These are phyloP conservation scores for Exaiptasia diaphana DNA, from an alignment of 64 coral and sea anemone genomes.

Conservation along the genomic window DNA sequence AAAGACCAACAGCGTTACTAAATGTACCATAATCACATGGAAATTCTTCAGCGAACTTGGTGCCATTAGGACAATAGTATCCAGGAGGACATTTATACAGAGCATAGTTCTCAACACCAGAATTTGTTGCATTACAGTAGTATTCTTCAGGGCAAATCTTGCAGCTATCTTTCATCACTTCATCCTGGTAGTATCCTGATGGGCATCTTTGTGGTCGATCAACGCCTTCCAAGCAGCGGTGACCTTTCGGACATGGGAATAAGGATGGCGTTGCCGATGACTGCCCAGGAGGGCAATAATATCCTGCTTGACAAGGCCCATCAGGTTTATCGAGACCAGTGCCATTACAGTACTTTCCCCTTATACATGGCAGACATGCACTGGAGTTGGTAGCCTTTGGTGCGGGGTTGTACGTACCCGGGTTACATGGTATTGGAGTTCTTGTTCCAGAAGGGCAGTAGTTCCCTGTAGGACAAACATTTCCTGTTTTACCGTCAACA, in stretches of 20 bases:
- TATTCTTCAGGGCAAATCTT: constrained; percentile 73
- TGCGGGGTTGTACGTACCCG: constrained; percentile 74
- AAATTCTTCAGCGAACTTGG: constrained; percentile 66
- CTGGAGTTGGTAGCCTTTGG: constrained; percentile 52
- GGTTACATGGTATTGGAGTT: constrained; percentile 61
- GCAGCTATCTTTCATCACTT: constrained; percentile 57
- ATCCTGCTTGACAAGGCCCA: constrained; percentile 79
- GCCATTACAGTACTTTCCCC: constrained; percentile 80
- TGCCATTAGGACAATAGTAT: constrained; percentile 87
- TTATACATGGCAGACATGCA: constrained; percentile 68
- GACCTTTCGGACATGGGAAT: constrained; percentile 66
- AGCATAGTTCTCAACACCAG: constrained; percentile 67
- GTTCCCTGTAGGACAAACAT: constrained; percentile 62
- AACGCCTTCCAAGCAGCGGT: constrained; percentile 60
- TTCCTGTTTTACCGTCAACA: constrained; percentile 65
- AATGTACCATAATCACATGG: constrained; percentile 88
- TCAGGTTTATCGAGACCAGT: constrained; percentile 67
- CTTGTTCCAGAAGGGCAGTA: constrained; percentile 81
- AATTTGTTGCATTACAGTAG: constrained; percentile 88
- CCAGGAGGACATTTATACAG: constrained; percentile 66
- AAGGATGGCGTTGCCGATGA: constrained; percentile 50
- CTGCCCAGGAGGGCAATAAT: constrained; percentile 86
- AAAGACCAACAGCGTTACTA: constrained; percentile 63
- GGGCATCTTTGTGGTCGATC: constrained; percentile 60
- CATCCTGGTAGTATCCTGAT: constrained; percentile 85